Conservation (phyloP, 2,888 invertebrate species). For the Caenorhabditis sulstoni region DNA sequence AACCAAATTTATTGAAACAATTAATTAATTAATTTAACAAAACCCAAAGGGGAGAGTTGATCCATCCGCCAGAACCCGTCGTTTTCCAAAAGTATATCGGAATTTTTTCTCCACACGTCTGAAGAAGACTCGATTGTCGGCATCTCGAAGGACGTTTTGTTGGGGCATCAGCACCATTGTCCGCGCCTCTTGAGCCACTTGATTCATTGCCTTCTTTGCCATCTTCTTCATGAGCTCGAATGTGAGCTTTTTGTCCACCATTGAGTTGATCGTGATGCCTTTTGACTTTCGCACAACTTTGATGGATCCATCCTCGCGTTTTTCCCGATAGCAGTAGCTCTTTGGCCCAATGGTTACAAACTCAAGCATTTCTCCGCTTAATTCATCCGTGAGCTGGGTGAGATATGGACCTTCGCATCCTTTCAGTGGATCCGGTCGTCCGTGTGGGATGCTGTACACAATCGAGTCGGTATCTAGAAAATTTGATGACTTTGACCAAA, state of each 20-base stretch:
- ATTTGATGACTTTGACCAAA: not conserved
- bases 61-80: not conserved
- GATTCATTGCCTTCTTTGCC: not conserved
- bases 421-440: not conserved
- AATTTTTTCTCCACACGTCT: not conserved
- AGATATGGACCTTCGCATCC: not conserved
- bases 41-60: slow-evolving; percentile 1
- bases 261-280: not conserved
- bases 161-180: not conserved
- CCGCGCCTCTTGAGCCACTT: not conserved
- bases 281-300: not conserved
- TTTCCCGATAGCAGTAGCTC: not conserved
- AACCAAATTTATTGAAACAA: too few relatives aligned
- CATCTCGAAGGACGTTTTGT: not conserved
- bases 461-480: not conserved
- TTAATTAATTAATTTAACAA: too few relatives aligned
- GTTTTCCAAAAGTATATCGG: not conserved
- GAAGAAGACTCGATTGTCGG: not conserved
- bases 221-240: not conserved
- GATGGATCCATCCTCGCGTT: not conserved
- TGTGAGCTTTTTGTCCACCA: not conserved
- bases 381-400: not conserved
- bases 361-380: not conserved
- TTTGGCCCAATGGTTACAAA: not conserved
- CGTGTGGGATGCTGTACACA: not conserved